Base-by-base conservation (phyloP, 2,113 vertebrate genomes). In the Scytalopus superciliaris region DNA sequence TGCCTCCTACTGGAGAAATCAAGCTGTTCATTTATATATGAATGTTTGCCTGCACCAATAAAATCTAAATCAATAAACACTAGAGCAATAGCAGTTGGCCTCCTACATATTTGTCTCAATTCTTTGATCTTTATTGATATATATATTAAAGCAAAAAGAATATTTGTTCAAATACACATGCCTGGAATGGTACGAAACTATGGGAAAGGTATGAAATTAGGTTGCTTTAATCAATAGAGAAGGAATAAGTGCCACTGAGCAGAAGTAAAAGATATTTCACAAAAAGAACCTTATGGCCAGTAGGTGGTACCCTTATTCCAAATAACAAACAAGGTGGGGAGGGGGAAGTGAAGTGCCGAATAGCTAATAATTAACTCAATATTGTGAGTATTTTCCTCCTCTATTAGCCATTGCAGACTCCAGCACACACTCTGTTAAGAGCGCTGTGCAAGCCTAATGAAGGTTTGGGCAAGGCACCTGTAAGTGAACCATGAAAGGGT, bases 301-400 rank as follows among this genome's bases (percentile, higher is more conserved):
- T 90, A 97, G 96, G 49, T 96, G 96, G 93, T 56, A 74, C 15
- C 66, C 55, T 92, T 69, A 70, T 66, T 77, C 87, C 68, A 89
- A 82, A 64, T 45, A 94, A 84, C 6, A 67, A 89, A 55, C 1
- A 19, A 11, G 21, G 44, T 4, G 0, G 0, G 1, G 1, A 2
- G 10, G 7, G 1, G 19, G 39, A 3, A 25, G 4, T n/a, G 24
- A 45, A 62, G 60, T 27, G 12, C 2, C 9, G 44, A 53, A 35
- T 19, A 31, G 10, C 21, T 67, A 31, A 21, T 22, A 19, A 22
- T 63, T n/a, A 66, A 9, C 52, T 77, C 15, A 47, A 9, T 68
- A 37, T 10, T 6, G 2, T 52, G 66, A 73, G 4, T 40, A 50
- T 47, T 84, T 84, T 52, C 13, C 14, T 22, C 21, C 7, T 7